These are phyloP conservation scores for Labrus mixtus DNA, from an alignment of 2,113 vertebrate species.

Conservation along the genomic window DNA sequence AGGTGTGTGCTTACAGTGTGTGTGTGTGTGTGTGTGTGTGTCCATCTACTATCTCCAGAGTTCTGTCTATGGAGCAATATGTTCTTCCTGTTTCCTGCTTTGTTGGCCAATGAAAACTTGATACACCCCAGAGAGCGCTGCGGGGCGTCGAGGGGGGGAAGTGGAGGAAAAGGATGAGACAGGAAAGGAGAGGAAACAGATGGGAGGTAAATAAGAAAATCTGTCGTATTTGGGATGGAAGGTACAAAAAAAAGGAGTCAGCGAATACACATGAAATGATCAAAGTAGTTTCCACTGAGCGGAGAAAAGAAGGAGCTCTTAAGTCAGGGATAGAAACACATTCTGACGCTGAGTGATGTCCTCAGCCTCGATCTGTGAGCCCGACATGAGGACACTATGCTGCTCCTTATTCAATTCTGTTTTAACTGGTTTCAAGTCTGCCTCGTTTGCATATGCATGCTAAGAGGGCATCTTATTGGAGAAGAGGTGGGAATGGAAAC, in stretches of 20 bases:
- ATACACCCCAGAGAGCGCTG: conserved; percentile 70
- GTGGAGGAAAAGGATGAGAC: conserved; percentile 21
- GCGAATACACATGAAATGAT: conserved; percentile 8
- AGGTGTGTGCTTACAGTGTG: conserved; percentile 1
- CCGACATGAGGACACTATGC: conserved; percentile 49
- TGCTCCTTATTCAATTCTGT: conserved; percentile 53
- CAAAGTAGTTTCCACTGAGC: background rate
- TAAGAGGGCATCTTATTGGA: conserved; percentile 70
- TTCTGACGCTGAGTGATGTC: conserved; percentile 23
- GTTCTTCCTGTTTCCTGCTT: conserved; percentile 73
- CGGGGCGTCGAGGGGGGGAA: conserved; percentile 10
- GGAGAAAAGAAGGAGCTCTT: background rate
- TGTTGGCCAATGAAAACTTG: conserved; percentile 71
- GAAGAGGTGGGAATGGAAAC: conserved; percentile 67
- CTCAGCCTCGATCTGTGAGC: conserved; percentile 29
- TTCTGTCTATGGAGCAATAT: conserved; percentile 59
- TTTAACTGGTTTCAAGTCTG: conserved; percentile 75
- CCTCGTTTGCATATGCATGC: conserved; percentile 75
- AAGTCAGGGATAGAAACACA: background rate
- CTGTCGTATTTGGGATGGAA: conserved; percentile 14
- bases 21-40: conserved; percentile 15
- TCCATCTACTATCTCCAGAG: conserved; percentile 46
- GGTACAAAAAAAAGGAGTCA: background rate
- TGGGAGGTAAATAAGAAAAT: background rate
- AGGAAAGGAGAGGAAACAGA: conserved; percentile 12